These are phyloP conservation scores for Bombus confusus DNA, from an alignment of 1,140 invertebrate genomes.

Conservation along the genomic window DNA sequence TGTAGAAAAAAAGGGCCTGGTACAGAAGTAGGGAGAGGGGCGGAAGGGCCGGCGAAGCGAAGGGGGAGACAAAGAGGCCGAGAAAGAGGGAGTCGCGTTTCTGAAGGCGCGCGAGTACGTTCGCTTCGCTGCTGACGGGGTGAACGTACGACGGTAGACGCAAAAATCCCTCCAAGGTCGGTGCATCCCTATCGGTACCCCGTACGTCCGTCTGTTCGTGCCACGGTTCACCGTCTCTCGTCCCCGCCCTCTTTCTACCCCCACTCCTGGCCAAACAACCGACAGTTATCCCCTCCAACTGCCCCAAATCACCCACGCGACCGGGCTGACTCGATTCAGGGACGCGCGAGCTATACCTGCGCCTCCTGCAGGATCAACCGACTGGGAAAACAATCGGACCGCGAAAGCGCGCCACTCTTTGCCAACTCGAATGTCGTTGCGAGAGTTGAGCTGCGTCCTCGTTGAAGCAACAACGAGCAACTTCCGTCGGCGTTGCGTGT, in stretches of 20 bases:
- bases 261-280: slow-evolving; percentile 35
- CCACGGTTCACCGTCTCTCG: slow-evolving; percentile 67
- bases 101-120: slow-evolving; percentile 32
- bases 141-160: slow-evolving; percentile 81
- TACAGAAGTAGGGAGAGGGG: slow-evolving; percentile 7
- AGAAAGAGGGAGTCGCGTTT: slow-evolving; percentile 63
- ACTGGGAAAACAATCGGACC: neutral
- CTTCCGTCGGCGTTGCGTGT: too few relatives aligned
- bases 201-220: slow-evolving; percentile 56
- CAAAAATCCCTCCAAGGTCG: slow-evolving; percentile 83
- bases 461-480: too few relatives aligned
- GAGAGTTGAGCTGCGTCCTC: too few relatives aligned
- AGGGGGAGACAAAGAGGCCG: slow-evolving; percentile 62
- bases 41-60: slow-evolving; percentile 41
- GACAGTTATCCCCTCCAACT: slow-evolving; percentile 49
- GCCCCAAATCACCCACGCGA: slow-evolving; percentile 75
- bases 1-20: slow-evolving; percentile 40
- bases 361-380: neutral
- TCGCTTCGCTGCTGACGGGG: slow-evolving; percentile 71
- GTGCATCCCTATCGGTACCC: slow-evolving; percentile 78
- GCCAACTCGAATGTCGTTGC: neutral
- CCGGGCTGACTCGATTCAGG: slow-evolving; percentile 60
- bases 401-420: neutral
- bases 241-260: slow-evolving; percentile 50
- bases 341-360: slow-evolving; percentile 19